Conservation (phyloP, 2,888 invertebrate species). For the Spilarctia lutea region DNA sequence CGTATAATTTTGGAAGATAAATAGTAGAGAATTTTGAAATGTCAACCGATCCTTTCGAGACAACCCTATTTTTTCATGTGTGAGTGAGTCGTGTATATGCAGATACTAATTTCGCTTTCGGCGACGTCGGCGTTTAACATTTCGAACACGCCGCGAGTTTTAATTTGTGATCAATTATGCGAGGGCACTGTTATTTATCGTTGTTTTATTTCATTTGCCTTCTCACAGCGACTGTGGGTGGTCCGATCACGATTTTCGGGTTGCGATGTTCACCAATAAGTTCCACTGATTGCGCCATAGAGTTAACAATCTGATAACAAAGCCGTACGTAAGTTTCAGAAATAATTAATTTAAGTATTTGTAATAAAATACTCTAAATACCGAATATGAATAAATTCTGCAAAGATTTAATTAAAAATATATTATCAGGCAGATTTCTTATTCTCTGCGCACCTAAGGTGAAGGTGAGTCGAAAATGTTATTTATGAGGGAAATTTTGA, state of each 20-base stretch:
- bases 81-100: constrained; percentile 59
- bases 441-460: constrained; percentile 28
- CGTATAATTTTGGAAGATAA: neutral
- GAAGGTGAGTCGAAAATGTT: constrained; percentile 35
- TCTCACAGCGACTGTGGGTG: constrained; percentile 83
- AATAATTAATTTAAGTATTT: neutral
- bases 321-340: neutral
- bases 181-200: constrained; percentile 85
- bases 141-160: constrained; percentile 84
- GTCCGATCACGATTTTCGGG: constrained; percentile 84
- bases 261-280: constrained; percentile 79
- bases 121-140: constrained; percentile 80
- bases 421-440: constrained; percentile 24
- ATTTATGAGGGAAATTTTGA: constrained; percentile 44
- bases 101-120: constrained; percentile 82
- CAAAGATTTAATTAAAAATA: constrained; percentile 10
- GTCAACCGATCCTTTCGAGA: constrained; percentile 41
- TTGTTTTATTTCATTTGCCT: constrained; percentile 85
- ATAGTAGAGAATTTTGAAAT: constrained; percentile 13
- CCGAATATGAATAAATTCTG: neutral
- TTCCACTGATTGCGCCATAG: constrained; percentile 80
- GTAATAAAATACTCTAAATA: neutral
- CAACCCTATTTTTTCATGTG: constrained; percentile 51
- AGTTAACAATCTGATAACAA: constrained; percentile 62
- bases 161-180: constrained; percentile 87